A percentile compares a stretch with the other conserved stretches of the same genome.
Conservation (phyloP, 2,113 vertebrate species). For the Gnathonemus echidnorhynchus region DNA sequence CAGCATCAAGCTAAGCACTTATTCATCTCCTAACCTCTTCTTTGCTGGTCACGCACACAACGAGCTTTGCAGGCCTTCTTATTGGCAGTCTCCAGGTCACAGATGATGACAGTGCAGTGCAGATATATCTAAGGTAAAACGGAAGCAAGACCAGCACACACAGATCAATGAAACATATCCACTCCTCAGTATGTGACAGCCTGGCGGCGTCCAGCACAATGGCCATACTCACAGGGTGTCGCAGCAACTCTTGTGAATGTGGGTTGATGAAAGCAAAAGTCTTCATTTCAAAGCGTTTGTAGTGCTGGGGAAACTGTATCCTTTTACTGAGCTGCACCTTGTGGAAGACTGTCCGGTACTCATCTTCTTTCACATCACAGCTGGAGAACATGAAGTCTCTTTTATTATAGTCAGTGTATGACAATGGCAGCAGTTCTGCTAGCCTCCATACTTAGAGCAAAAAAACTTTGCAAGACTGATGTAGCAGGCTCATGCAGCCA, state of each 20-base stretch:
- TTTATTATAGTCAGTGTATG: not conserved
- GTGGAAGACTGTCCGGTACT: conserved; percentile 15
- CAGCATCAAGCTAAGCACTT: not conserved
- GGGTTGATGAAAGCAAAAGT: conserved; percentile 15
- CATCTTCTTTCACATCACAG: conserved; percentile 9
- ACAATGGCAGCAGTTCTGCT: not conserved
- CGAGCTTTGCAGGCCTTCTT: not conserved
- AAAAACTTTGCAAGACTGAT: not conserved
- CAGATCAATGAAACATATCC: not conserved
- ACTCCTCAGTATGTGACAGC: not conserved
- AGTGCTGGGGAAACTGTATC: not conserved
- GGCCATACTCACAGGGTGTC: not conserved
- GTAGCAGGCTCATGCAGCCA: not conserved
- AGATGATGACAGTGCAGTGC: conserved; percentile 19
- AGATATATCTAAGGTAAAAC: conserved; percentile 8
- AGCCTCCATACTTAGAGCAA: not conserved
- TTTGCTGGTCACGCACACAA: conserved; percentile 3
- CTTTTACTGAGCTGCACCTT: not conserved
- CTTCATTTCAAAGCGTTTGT: conserved; percentile 20
- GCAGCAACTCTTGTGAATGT: not conserved
- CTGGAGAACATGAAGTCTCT: not conserved
- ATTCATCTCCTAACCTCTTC: conserved; percentile 10
- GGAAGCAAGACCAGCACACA: not conserved
- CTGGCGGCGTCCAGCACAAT: not conserved
- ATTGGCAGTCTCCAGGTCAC: not conserved